These are phyloP conservation scores for Pitangus sulphuratus DNA, from an alignment of 2,797 vertebrate species.

Conservation along the genomic window DNA sequence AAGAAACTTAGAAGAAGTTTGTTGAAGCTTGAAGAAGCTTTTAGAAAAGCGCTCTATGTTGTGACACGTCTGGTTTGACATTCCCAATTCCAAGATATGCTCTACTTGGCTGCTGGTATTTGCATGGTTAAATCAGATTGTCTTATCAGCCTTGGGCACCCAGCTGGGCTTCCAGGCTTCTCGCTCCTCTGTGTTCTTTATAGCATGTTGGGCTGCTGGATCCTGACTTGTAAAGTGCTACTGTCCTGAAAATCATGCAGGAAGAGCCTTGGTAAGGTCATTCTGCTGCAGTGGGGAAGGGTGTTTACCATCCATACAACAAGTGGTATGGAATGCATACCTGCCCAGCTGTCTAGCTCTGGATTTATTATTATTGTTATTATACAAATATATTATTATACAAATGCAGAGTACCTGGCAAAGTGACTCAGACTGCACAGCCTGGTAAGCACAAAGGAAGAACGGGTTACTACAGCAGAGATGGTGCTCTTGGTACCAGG, in stretches of 20 bases:
- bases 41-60: not conserved
- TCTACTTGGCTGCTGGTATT: slow-evolving; percentile 35
- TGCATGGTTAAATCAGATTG: slow-evolving; percentile 24
- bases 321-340: not conserved
- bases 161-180: not conserved
- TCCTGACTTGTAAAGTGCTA: not conserved
- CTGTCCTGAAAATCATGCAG: not conserved
- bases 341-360: not conserved
- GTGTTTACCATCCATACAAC: fast-evolving
- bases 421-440: not conserved
- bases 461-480: not conserved
- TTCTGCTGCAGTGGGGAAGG: not conserved
- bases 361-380: not conserved
- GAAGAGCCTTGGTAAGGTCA: not conserved
- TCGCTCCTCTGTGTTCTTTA: not conserved
- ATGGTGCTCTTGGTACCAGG: not conserved
- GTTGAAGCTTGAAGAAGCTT: not conserved
- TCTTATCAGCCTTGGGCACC: slow-evolving; percentile 13
- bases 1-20: not conserved
- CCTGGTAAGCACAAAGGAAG: not conserved
- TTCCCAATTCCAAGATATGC: not conserved
- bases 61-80: not conserved
- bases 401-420: not conserved
- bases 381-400: not conserved
- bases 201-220: not conserved